Percentiles rank a stretch among this genome's conserved stretches.
These are phyloP conservation scores for Tortricodes alternella DNA, from an alignment of 2,888 invertebrate genomes.

Conservation along the genomic window DNA sequence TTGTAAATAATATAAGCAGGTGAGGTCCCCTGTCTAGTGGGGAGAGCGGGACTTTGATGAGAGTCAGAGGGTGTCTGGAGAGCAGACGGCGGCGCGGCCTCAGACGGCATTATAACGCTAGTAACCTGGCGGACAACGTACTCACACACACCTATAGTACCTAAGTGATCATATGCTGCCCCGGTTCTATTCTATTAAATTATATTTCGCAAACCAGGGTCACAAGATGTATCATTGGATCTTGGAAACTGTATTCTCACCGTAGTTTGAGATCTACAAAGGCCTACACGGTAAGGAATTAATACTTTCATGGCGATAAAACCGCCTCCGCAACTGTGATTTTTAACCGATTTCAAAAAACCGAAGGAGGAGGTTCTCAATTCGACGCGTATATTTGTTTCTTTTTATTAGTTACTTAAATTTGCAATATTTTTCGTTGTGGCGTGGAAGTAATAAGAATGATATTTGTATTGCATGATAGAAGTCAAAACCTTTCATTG, in stretches of 20 bases:
- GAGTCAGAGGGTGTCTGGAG: conserved; percentile 40
- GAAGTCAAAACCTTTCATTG: background rate
- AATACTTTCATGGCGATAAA: no score
- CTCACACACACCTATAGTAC: background rate
- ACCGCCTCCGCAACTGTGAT: no score
- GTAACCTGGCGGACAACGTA: background rate
- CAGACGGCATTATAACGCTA: conserved; percentile 11
- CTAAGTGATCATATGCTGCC: background rate
- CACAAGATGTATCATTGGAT: no score
- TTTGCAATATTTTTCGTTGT: background rate
- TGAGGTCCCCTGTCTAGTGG: conserved; percentile 6
- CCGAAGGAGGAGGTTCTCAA: no score
- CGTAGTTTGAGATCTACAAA: no score
- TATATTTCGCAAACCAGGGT: background rate
- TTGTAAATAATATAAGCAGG: conserved; percentile 13
- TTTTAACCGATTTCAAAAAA: no score
- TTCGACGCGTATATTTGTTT: no score
- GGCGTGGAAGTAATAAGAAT: background rate
- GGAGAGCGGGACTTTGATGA: conserved; percentile 12
- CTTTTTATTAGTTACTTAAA: no score
- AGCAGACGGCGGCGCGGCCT: conserved; percentile 36
- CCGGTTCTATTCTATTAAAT: background rate
- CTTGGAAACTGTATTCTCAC: no score
- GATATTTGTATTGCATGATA: background rate
- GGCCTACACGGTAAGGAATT: no score